Evolutionary conservation across 2,113 vertebrate species (phyloP).

Genomic region (Oncorhynchus nerka): DNA sequence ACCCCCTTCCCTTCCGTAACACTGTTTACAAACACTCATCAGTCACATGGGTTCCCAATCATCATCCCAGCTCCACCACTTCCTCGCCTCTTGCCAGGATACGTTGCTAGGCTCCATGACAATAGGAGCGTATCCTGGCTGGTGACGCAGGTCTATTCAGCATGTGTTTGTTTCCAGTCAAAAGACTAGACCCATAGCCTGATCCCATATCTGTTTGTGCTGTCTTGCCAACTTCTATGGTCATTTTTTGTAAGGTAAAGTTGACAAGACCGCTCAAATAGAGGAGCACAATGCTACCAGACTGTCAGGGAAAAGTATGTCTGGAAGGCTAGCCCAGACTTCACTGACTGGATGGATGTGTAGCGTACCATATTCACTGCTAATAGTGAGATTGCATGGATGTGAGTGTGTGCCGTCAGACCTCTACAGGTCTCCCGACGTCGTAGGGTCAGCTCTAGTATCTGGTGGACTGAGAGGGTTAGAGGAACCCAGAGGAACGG

Average conservation of each 20-base stretch:
- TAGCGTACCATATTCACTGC: no score
- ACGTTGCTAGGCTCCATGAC: conserved; percentile 54
- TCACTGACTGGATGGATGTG: conserved; percentile 25
- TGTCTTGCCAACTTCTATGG: no score
- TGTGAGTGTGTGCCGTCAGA: no score
- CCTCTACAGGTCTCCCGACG: no score
- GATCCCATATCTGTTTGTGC: no score
- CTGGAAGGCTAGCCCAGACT: conserved; percentile 32
- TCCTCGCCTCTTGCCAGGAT: conserved; percentile 57
- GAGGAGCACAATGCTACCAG: neutral
- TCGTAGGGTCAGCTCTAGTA: no score
- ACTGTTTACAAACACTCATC: conserved; percentile 57
- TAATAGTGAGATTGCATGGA: no score
- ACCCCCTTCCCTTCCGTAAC: neutral
- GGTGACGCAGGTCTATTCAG: conserved; percentile 56
- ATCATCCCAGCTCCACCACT: conserved; percentile 45
- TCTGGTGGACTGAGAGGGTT: no score
- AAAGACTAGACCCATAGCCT: no score
- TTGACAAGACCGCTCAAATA: no score
- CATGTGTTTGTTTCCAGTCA: conserved; percentile 25
- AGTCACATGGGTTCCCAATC: conserved; percentile 53
- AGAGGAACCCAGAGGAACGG: no score
- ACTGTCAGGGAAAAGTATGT: conserved; percentile 29
- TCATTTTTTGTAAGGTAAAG: no score
- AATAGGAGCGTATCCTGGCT: conserved; percentile 41